Evolutionary conservation across 2,888 invertebrate species (phyloP), one percentile per base, ranked within the genome.

Genomic region (Synanthedon tipuliformis): DNA sequence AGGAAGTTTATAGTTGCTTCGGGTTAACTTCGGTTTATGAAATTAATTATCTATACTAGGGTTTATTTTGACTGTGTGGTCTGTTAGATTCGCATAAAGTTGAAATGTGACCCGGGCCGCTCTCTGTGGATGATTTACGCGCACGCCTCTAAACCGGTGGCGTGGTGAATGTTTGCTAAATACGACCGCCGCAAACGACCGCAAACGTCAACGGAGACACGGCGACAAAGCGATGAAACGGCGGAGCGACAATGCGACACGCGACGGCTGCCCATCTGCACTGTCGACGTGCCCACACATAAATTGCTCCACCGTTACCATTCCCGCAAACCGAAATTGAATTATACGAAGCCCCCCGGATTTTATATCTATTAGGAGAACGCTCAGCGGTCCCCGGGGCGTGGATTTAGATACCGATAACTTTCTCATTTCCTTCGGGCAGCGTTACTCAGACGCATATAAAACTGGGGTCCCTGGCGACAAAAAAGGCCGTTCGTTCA

Each of bases 311-410:
- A 60, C 61, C 63, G 59, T 61, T 64, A 68, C 71, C 66, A 68
- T 70, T 70, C 64, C 64, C 70, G 62, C 68, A 64, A 55, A 69
- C 69, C 68, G 68, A 78, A 83, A 84, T 83, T 81, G 81, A 83
- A 83, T 84, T 81, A 81, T 75, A 76, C 83, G 68, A 72, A 78
- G 67, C 34, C 72, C 63, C 71, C 72, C 51, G 80, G 81, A 79
- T 85, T 84, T 83, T 83, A 82, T 82, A 85, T 83, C 80, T 84
- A 82, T 83, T 81, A 80, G 76, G 75, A 76, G 75, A 77, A 75
- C 78, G 75, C 68, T 76, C 73, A 71, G 67, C 78, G 69, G 76
- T 74, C 81, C 80, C 78, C 64, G 63, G 75, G 75, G 78, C 67
- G 66, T 73, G 78, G 83, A 79, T 84, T 84, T 81, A 78, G 81